phyloP scores from a whole-genome alignment of 2,888 invertebrate genomes.

The Nemotelus pantherinus region DNA sequence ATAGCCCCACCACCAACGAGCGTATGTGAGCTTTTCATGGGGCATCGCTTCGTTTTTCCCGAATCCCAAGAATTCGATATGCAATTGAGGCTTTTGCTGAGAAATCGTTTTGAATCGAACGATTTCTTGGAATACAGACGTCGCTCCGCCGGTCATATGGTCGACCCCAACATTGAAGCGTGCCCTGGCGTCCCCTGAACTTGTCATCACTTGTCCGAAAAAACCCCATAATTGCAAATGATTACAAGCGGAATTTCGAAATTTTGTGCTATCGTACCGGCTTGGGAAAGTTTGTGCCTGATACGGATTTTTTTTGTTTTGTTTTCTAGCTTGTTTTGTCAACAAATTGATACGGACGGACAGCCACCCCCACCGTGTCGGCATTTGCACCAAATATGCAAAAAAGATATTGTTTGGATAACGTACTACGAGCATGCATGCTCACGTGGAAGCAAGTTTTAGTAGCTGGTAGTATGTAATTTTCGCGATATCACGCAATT shows the following conservation, averaged over 20 bases:
- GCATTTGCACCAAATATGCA: slow-evolving; percentile 17
- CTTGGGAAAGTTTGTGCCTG: slow-evolving; percentile 33
- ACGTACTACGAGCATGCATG: neutral
- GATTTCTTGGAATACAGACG: slow-evolving; percentile 18
- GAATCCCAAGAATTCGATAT: slow-evolving; percentile 24
- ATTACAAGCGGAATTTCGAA: slow-evolving; percentile 28
- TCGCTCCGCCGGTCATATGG: neutral
- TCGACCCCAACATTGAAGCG: slow-evolving; percentile 1
- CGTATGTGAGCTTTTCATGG: slow-evolving; percentile 28
- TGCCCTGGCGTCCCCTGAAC: slow-evolving; percentile 2
- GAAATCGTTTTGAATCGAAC: slow-evolving; percentile 22
- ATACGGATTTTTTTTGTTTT: neutral
- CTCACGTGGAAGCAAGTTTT: neutral
- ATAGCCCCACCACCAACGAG: slow-evolving; percentile 25
- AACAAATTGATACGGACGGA: slow-evolving; percentile 5
- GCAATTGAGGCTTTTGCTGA: slow-evolving; percentile 20
- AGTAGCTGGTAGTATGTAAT: neutral
- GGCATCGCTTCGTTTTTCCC: slow-evolving; percentile 32
- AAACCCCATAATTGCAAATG: slow-evolving; percentile 32
- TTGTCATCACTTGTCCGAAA: neutral
- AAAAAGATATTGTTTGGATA: neutral
- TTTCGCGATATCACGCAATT: slow-evolving; percentile 22
- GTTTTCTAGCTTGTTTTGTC: slow-evolving; percentile 4
- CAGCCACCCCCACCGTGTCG: neutral
- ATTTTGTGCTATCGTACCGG: slow-evolving; percentile 14